A percentile compares a stretch with the other conserved stretches of the same genome.
These are phyloP conservation scores for Lithobates pipiens DNA, from an alignment of 2,797 vertebrate species.

Conservation along the genomic window DNA sequence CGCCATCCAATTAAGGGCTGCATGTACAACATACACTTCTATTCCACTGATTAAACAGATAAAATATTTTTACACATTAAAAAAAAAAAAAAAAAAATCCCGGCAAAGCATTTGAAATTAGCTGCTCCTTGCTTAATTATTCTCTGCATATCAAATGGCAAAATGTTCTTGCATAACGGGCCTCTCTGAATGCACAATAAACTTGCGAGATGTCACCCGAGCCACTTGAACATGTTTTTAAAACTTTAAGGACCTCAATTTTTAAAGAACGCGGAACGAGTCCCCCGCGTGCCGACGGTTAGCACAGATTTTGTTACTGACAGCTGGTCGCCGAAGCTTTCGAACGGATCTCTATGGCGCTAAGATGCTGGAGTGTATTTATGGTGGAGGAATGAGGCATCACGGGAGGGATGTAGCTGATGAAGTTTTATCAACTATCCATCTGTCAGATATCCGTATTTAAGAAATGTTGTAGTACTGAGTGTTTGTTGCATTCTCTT, in stretches of 20 bases:
- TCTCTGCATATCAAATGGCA: constrained; percentile 15
- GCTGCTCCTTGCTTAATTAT: constrained; percentile 40
- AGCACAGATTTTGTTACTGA: constrained; percentile 28
- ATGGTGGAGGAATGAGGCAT: neutral
- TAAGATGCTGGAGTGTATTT: constrained; percentile 22
- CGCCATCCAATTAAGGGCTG: constrained; percentile 54
- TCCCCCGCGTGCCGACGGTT: neutral
- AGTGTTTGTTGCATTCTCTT: neutral
- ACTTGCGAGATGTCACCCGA: constrained; percentile 7
- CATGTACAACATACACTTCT: constrained; percentile 50
- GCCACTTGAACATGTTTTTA: constrained; percentile 37
- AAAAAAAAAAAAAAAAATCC: constrained; percentile 5
- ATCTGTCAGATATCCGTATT: neutral
- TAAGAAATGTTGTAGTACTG: neutral
- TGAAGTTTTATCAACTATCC: constrained; percentile 23
- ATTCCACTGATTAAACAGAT: constrained; percentile 56
- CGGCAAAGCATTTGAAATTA: constrained; percentile 38
- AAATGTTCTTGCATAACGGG: constrained; percentile 42
- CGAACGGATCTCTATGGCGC: constrained; percentile 7
- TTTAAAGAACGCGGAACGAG: constrained; percentile 30
- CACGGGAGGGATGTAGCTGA: neutral
- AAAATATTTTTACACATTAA: constrained; percentile 52
- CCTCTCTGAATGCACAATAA: constrained; percentile 33
- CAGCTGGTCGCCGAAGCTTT: constrained; percentile 39
- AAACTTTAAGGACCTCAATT: constrained; percentile 52